These are phyloP conservation scores for Cynodonichthys magdalenae DNA, from an alignment of 2,797 vertebrate genomes.

Conservation along the genomic window DNA sequence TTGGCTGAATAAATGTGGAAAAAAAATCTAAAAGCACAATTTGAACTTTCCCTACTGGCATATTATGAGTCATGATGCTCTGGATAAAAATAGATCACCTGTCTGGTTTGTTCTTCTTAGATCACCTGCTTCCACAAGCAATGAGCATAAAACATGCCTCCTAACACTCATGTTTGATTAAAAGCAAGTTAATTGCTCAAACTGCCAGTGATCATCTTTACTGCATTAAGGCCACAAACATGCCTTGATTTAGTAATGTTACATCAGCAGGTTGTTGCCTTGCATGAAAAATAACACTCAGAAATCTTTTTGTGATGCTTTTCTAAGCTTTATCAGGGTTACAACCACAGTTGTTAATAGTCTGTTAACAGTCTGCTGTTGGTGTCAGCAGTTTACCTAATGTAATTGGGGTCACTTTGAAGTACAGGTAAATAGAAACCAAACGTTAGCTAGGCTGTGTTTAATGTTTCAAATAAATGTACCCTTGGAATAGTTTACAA, in stretches of 20 bases:
- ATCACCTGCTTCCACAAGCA: conserved; percentile 11
- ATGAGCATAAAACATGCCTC: conserved; percentile 13
- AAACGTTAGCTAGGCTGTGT: conserved; percentile 51
- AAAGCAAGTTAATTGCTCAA: conserved; percentile 15
- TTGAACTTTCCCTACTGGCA: background rate
- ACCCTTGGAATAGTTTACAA: conserved; percentile 68
- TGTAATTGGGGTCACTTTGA: conserved; percentile 73
- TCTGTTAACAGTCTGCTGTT: conserved; percentile 58
- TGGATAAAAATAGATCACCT: conserved; percentile 27
- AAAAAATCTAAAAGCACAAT: conserved; percentile 3
- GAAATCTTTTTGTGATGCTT: background rate
- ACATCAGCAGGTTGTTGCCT: conserved; percentile 12
- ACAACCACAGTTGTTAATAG: conserved; percentile 36
- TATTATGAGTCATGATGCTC: conserved; percentile 1
- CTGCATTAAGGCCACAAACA: conserved; percentile 17
- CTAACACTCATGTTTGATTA: conserved; percentile 14
- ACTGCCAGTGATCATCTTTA: conserved; percentile 11
- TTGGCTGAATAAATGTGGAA: conserved; percentile 4
- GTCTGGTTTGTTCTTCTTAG: conserved; percentile 16
- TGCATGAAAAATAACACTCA: conserved; percentile 7
- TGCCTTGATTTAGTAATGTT: conserved; percentile 27
- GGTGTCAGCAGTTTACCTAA: conserved; percentile 70
- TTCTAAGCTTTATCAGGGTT: conserved; percentile 4
- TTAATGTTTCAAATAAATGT: conserved; percentile 73
- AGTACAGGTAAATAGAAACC: conserved; percentile 68